These are phyloP conservation scores for Trichopoda pennipes DNA, from an alignment of 2,888 invertebrate genomes.

Conservation along the genomic window DNA sequence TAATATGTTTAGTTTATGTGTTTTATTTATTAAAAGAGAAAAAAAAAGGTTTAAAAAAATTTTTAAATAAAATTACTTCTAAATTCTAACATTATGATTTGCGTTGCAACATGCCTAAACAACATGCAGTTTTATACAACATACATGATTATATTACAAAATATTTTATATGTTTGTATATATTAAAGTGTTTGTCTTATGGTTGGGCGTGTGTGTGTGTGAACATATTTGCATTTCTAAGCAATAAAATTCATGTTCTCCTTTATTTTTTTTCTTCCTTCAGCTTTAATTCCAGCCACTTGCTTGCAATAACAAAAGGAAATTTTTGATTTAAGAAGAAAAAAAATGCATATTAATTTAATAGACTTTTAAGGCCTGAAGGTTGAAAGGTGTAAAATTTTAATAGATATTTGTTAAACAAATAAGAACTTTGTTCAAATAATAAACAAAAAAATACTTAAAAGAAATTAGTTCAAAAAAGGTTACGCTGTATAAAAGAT, in stretches of 20 bases:
- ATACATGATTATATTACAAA: constrained; percentile 47
- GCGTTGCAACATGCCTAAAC: constrained; percentile 59
- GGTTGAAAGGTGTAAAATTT: constrained; percentile 49
- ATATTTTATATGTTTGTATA: constrained; percentile 10
- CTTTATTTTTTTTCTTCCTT: constrained; percentile 4
- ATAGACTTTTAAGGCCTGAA: constrained; percentile 42
- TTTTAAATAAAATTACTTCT: constrained; percentile 14
- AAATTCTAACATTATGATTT: constrained; percentile 43
- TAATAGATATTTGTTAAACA: constrained; percentile 59
- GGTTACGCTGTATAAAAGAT: too few relatives aligned
- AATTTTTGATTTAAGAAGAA: not conserved
- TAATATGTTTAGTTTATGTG: constrained; percentile 56
- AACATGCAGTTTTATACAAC: constrained; percentile 39
- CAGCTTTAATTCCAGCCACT: constrained; percentile 21
- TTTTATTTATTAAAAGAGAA: constrained; percentile 49
- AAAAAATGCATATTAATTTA: constrained; percentile 16
- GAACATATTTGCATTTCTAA: constrained; percentile 53
- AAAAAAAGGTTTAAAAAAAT: too few relatives aligned
- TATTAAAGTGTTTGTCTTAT: not conserved
- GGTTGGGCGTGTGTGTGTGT: not conserved
- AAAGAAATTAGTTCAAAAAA: constrained; percentile 22
- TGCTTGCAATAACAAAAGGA: constrained; percentile 18
- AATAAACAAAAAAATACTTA: not conserved
- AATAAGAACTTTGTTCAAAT: constrained; percentile 14
- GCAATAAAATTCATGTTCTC: constrained; percentile 65